A percentile compares a stretch with the other conserved stretches of the same genome.
Conservation (phyloP, 2,113 vertebrate genomes). For the Xenopus tropicalis region DNA sequence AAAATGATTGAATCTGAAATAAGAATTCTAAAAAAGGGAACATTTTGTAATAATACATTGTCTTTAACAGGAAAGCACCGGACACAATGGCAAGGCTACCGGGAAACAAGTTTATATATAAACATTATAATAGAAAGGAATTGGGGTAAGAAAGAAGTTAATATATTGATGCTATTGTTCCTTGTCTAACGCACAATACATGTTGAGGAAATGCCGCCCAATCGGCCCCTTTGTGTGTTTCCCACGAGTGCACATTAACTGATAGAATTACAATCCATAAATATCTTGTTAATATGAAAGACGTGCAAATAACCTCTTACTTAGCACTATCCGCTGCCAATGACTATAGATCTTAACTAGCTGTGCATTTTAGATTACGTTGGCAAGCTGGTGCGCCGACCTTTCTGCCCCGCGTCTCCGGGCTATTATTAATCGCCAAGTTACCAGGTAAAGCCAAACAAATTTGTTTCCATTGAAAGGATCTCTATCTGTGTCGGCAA, state of each 20-base stretch:
- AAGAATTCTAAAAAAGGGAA: no score
- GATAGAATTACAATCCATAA: conserved; percentile 84
- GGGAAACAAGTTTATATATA: no score
- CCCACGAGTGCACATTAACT: conserved; percentile 74
- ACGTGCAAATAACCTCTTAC: conserved; percentile 69
- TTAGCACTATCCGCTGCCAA: conserved; percentile 36
- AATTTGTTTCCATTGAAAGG: conserved; percentile 96
- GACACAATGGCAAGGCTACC: no score
- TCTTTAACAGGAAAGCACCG: no score
- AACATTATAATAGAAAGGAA: no score
- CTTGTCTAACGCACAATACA: background rate
- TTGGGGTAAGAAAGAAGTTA: no score
- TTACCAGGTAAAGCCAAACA: conserved; percentile 95
- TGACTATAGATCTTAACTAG: conserved; percentile 47
- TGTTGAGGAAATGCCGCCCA: background rate
- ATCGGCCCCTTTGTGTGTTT: conserved; percentile 53
- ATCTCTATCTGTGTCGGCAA: conserved; percentile 91
- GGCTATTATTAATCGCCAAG: conserved; percentile 93
- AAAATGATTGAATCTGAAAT: no score
- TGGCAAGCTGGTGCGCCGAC: conserved; percentile 66
- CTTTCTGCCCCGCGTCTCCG: conserved; percentile 79
- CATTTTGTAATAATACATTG: no score
- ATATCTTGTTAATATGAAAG: conserved; percentile 87
- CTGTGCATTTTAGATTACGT: conserved; percentile 63
- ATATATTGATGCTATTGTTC: no score